Evolutionary conservation across 2,797 vertebrate species (phyloP).

Genomic region (Momotus momota): DNA sequence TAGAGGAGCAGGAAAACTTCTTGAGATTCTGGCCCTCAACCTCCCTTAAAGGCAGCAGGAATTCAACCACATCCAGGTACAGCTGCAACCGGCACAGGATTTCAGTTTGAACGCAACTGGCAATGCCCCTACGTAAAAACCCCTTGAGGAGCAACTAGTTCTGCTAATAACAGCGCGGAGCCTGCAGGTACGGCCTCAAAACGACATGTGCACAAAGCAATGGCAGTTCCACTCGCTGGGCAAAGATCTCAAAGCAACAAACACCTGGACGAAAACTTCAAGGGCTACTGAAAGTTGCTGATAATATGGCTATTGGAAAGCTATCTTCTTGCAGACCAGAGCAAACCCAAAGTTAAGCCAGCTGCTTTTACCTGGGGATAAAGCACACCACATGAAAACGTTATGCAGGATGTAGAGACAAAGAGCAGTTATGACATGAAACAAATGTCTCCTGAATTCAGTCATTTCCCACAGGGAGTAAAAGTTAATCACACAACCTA

Average conservation of each 20-base stretch:
- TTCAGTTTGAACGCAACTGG: background rate
- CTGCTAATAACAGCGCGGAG: background rate
- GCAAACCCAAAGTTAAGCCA: background rate
- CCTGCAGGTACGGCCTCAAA: background rate
- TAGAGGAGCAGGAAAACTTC: background rate
- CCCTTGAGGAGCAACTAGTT: background rate
- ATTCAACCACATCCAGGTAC: accelerated
- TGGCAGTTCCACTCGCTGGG: background rate
- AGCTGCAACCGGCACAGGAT: background rate
- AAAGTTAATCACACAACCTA: constrained; percentile 36
- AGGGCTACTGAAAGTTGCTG: background rate
- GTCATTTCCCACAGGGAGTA: constrained; percentile 48
- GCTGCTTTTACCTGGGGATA: background rate
- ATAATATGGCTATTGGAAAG: background rate
- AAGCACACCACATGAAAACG: background rate
- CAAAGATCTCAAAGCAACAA: background rate
- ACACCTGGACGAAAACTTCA: background rate
- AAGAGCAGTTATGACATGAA: constrained; percentile 11
- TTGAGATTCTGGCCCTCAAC: background rate
- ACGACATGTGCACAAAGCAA: accelerated
- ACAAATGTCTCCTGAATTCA: constrained; percentile 44
- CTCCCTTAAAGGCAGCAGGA: background rate
- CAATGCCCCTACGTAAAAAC: background rate
- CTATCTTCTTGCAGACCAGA: background rate
- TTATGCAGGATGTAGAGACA: background rate